Conservation (phyloP, 2,888 invertebrate species). For the Lydus trimaculatus region DNA sequence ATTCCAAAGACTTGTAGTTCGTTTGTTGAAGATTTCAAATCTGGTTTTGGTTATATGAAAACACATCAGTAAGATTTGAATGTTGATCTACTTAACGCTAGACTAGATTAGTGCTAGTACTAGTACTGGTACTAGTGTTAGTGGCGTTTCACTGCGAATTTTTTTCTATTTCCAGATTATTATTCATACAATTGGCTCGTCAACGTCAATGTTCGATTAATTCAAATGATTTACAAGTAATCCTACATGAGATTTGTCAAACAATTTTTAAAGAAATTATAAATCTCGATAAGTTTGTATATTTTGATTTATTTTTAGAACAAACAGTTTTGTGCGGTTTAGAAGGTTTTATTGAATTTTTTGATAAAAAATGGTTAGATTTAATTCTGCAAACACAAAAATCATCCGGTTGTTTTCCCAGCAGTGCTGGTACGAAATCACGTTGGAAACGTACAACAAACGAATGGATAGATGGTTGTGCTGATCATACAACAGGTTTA, state of each 20-base stretch:
- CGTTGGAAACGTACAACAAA: constrained; percentile 39
- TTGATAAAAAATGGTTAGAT: constrained; percentile 41
- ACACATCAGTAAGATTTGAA: constrained; percentile 21
- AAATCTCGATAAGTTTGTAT: constrained; percentile 32
- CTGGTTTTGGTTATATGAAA: constrained; percentile 16
- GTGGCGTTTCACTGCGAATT: neutral
- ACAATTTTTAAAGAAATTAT: constrained; percentile 38
- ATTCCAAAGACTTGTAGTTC: neutral
- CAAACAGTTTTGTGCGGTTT: constrained; percentile 48
- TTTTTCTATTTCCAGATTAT: constrained; percentile 29
- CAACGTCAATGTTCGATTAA: constrained; percentile 37
- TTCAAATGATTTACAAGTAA: constrained; percentile 25
- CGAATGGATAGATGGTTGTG: constrained; percentile 44
- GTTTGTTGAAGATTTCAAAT: neutral
- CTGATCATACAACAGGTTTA: constrained; percentile 49
- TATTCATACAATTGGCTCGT: constrained; percentile 41
- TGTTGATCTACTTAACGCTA: neutral
- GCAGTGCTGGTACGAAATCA: constrained; percentile 25
- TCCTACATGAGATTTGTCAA: constrained; percentile 35
- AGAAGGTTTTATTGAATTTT: constrained; percentile 47
- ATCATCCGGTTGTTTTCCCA: constrained; percentile 42
- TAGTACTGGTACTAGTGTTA: neutral
- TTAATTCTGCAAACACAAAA: constrained; percentile 44
- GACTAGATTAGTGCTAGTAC: no score
- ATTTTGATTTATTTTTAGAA: constrained; percentile 47